Percentiles rank a stretch among this genome's conserved stretches.
Conservation (phyloP, 1,140 invertebrate species). For the Eubasilissa regina region DNA sequence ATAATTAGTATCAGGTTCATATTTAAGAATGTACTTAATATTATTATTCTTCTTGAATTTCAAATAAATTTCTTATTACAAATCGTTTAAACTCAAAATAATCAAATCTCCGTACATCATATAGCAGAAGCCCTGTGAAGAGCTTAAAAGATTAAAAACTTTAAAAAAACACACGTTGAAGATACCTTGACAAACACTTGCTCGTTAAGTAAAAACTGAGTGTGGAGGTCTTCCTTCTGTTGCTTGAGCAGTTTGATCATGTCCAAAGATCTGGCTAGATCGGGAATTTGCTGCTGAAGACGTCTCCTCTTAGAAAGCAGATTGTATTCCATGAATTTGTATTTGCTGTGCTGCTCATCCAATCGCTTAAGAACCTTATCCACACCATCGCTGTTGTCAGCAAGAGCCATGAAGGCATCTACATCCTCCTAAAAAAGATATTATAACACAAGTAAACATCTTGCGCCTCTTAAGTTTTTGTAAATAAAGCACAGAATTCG, state of each 20-base stretch:
- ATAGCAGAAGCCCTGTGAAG: too few relatives aligned
- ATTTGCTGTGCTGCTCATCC: slow-evolving; percentile 95
- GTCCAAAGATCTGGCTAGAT: slow-evolving; percentile 91
- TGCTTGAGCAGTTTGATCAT: slow-evolving; percentile 92
- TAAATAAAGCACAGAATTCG: too few relatives aligned
- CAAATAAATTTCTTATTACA: too few relatives aligned
- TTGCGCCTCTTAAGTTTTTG: too few relatives aligned
- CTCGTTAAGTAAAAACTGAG: slow-evolving; percentile 95
- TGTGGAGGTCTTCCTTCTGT: slow-evolving; percentile 86
- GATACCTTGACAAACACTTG: slow-evolving; percentile 92
- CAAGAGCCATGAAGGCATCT: slow-evolving; percentile 89
- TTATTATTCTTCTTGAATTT: too few relatives aligned
- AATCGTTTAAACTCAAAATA: too few relatives aligned
- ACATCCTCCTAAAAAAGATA: slow-evolving; percentile 91
- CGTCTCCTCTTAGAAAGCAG: slow-evolving; percentile 87
- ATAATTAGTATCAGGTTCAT: too few relatives aligned
- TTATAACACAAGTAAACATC: too few relatives aligned
- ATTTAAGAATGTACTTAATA: too few relatives aligned
- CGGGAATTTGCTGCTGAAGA: slow-evolving; percentile 92
- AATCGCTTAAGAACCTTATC: slow-evolving; percentile 88
- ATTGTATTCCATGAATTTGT: slow-evolving; percentile 97
- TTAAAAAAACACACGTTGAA: too few relatives aligned
- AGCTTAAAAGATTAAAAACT: too few relatives aligned
- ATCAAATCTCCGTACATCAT: too few relatives aligned
- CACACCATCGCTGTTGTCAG: slow-evolving; percentile 85